Evolutionary conservation across 1,140 invertebrate species (phyloP), one percentile per base, ranked within the genome.

Genomic region (Drosophila tsacasi): DNA sequence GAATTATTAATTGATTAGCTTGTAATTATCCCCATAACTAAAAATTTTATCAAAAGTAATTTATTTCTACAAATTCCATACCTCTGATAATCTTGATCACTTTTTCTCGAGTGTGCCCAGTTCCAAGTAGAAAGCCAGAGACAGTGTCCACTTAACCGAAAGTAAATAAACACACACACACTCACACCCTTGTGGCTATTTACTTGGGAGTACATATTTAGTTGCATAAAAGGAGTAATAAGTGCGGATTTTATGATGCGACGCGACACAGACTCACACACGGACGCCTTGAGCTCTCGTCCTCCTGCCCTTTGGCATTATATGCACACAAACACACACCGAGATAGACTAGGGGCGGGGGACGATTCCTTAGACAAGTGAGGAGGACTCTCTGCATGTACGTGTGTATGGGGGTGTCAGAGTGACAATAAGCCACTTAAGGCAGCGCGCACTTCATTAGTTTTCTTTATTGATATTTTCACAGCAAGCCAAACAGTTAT

Each of bases 391-490:
- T 35, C 46, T 60, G 54, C 49, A 44, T 57, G 40, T 23, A 55
- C 42, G 39, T 60, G 58, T 66, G 47, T 55, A 47, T 39, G 60
- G 62, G 81, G 76, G 68, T 78, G 77, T 71, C 80, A 68, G 81
- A 90, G 86, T 85, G 86, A 79, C 85, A 79, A 81, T 85, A 90
- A 90, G 85, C 85, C 81, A 90, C 85, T 90, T 90, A 90, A 90
- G 85, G 79, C 85, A 76, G 79, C 85, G 85, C 86, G 85, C 85
- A 90, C 87, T 90, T 90, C 86, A 90, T 90, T 90, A 90, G 85
- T 90, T 90, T 85, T 77, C 85, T 89, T 89, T 89, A 89, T 89
- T 89, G 85, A 89, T 89, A 89, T 87, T 87, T 87, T 87, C 84
- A 89, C 84, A 89, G 81, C 85, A 79, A 76, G 81, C 75, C 75